phyloP scores from a whole-genome alignment of 2,888 invertebrate genomes.

The Odontomyia ornata region DNA sequence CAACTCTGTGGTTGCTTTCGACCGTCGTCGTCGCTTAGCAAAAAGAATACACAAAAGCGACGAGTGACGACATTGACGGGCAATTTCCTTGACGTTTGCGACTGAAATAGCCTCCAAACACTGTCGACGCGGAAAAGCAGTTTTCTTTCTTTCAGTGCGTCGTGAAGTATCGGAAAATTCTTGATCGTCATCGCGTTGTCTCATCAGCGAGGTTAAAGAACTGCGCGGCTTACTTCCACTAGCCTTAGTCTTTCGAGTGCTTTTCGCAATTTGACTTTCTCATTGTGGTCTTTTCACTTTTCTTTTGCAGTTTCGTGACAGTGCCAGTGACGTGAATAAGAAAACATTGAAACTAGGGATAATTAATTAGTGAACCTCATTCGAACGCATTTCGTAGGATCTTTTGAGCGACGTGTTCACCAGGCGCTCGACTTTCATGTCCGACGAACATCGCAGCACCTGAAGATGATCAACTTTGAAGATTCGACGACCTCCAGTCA shows the following conservation, averaged over 20 bases:
- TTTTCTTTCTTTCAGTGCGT: constrained; percentile 44
- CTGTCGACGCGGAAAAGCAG: constrained; percentile 17
- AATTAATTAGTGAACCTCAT: neutral
- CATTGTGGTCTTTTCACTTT: constrained; percentile 26
- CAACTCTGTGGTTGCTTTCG: neutral
- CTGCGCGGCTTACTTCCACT: constrained; percentile 13
- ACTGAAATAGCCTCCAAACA: constrained; percentile 48
- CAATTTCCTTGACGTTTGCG: constrained; percentile 48
- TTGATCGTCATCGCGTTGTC: constrained; percentile 11
- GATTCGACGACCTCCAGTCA: constrained; percentile 39
- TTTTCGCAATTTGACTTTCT: constrained; percentile 21
- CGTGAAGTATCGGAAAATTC: constrained; percentile 24
- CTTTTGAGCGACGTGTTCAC: neutral
- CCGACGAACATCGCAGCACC: neutral
- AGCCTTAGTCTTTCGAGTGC: neutral
- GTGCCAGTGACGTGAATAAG: constrained; percentile 25
- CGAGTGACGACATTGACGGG: constrained; percentile 40
- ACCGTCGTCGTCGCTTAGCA: neutral
- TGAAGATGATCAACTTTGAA: constrained; percentile 49
- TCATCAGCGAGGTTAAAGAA: constrained; percentile 15
- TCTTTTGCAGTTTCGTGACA: constrained; percentile 13
- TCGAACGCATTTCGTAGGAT: neutral
- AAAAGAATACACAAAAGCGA: constrained; percentile 31
- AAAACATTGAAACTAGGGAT: neutral
- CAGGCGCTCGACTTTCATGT: constrained; percentile 23